Percentiles rank a stretch among this genome's conserved stretches.
phyloP scores from a whole-genome alignment of 2,113 vertebrate species.

The Xenotilapia caudafasciata region DNA sequence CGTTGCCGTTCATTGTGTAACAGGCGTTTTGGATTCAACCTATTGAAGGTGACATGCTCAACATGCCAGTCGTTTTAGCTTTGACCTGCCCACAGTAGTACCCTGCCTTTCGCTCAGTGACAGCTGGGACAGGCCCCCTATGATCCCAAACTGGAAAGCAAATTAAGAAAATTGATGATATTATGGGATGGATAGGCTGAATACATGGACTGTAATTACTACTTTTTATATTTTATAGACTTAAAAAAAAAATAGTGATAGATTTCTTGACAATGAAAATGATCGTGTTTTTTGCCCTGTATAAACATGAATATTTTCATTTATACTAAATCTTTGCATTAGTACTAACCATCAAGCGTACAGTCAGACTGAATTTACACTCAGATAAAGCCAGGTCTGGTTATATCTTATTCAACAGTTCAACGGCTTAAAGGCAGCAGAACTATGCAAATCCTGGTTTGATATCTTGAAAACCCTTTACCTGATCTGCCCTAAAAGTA shows the following conservation, averaged over 20 bases:
- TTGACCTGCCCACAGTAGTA: not conserved
- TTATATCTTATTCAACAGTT: not conserved
- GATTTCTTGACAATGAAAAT: not conserved
- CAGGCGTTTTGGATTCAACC: not conserved
- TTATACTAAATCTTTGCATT: not conserved
- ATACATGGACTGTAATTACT: not conserved
- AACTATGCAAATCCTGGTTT: not conserved
- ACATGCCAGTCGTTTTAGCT: not conserved
- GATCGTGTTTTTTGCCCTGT: not conserved
- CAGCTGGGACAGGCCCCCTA: not conserved
- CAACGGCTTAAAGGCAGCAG: not conserved
- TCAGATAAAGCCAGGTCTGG: not conserved
- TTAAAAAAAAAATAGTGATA: not conserved
- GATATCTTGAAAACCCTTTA: not conserved
- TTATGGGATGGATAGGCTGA: not conserved
- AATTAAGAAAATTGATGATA: not conserved
- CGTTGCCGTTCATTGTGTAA: not conserved
- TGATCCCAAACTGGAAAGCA: not conserved
- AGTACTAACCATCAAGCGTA: not conserved
- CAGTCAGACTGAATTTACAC: not conserved
- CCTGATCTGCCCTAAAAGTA: not conserved
- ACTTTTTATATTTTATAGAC: not conserved
- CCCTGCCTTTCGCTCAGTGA: not conserved
- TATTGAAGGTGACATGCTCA: not conserved
- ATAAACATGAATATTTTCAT: not conserved